Conservation (phyloP, 2,888 invertebrate species). For the Drosophila phalerata region DNA sequence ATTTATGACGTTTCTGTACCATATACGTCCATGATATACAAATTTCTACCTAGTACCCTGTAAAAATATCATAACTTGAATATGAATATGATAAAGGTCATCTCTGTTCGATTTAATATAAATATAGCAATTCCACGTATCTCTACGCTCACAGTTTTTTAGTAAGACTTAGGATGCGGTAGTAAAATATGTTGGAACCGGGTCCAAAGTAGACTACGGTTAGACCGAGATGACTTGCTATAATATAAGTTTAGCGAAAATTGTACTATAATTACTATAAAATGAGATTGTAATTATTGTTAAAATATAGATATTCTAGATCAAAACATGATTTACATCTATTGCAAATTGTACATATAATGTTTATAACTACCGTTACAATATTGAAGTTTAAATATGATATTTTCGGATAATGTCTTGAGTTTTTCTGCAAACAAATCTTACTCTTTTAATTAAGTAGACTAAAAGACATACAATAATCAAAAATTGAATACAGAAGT, state of each 20-base stretch:
- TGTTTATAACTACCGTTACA: too few species aligned
- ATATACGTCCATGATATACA: slow-evolving; percentile 15
- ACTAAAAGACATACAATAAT: too few species aligned
- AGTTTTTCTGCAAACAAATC: not conserved
- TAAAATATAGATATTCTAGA: not conserved
- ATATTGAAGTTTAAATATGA: too few species aligned
- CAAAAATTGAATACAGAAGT: not conserved
- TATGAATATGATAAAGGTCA: slow-evolving; percentile 7
- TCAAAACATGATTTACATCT: not conserved
- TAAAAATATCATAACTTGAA: not conserved
- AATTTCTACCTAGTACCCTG: slow-evolving; percentile 14
- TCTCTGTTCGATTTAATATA: not conserved
- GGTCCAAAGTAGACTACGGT: not conserved
- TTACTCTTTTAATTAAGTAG: not conserved
- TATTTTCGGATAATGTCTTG: too few species aligned
- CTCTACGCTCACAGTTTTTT: not conserved
- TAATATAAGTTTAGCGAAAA: not conserved
- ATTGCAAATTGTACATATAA: not conserved
- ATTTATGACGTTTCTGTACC: slow-evolving; percentile 49
- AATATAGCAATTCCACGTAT: not conserved
- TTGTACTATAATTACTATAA: not conserved
- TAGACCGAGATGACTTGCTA: slow-evolving; percentile 3
- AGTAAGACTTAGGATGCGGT: not conserved
- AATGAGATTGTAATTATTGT: not conserved
- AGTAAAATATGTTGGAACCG: not conserved